Evolutionary conservation across 1,140 invertebrate species (phyloP).

Genomic region (Pseudachorutes palmiensis): DNA sequence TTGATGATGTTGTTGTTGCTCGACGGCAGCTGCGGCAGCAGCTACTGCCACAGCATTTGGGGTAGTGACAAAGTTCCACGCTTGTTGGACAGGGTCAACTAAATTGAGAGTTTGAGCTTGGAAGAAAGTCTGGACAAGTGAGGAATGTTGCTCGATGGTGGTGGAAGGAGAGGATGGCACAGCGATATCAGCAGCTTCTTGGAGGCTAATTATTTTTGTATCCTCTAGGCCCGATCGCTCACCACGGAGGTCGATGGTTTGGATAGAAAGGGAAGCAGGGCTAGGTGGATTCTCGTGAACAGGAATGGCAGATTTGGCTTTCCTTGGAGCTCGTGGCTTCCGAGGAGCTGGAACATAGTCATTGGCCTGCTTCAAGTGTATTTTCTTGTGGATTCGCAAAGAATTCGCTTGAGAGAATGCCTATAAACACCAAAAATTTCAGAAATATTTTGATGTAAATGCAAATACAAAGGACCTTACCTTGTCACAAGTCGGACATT

Average conservation of each 20-base stretch:
- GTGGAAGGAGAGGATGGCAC: background rate
- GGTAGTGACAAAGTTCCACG: conserved; percentile 5
- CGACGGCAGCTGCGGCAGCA: background rate
- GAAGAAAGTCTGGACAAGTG: conserved; percentile 3
- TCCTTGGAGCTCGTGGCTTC: conserved; percentile 3
- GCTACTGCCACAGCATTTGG: background rate
- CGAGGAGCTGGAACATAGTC: background rate
- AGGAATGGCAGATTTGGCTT: background rate
- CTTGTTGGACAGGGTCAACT: conserved; percentile 1
- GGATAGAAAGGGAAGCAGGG: background rate
- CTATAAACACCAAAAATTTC: background rate
- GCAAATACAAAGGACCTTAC: background rate
- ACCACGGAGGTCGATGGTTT: background rate
- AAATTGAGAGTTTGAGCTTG: background rate
- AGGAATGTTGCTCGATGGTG: background rate
- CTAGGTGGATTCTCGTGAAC: background rate
- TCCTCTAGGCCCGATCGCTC: background rate
- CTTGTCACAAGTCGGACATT: conserved; percentile 20
- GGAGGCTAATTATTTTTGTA: background rate
- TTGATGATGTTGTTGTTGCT: background rate
- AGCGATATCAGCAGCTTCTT: background rate
- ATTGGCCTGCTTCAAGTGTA: conserved; percentile 4
- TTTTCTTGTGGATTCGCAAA: conserved; percentile 12
- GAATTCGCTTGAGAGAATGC: conserved; percentile 10
- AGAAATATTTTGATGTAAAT: background rate